phyloP scores from a whole-genome alignment of 2,888 invertebrate species.

The Malachius bipustulatus region DNA sequence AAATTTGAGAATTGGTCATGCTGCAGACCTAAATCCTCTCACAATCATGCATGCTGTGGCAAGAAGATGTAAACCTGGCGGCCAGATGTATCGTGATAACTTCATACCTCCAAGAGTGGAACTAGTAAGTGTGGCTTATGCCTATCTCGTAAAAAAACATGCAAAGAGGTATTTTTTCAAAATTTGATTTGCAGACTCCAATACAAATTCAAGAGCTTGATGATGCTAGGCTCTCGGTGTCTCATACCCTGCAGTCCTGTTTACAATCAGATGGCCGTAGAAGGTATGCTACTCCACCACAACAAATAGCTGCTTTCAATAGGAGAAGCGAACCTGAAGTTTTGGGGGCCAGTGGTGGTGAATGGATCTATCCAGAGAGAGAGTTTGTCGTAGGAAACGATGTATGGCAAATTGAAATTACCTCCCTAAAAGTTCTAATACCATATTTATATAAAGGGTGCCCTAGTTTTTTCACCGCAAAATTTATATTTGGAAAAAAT shows the following conservation, averaged over 20 bases:
- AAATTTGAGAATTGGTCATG: conserved; percentile 78
- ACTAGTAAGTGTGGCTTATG: conserved; percentile 33
- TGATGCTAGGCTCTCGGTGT: conserved; percentile 71
- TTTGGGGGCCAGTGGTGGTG: conserved; percentile 43
- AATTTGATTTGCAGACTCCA: conserved; percentile 38
- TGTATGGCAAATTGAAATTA: too few species aligned
- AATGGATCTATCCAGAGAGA: conserved; percentile 51
- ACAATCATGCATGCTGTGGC: conserved; percentile 80
- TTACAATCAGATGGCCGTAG: conserved; percentile 71
- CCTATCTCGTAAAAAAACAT: too few species aligned
- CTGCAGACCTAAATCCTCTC: conserved; percentile 78
- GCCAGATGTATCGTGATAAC: conserved; percentile 44
- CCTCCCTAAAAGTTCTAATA: too few species aligned
- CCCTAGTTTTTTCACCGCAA: too few species aligned
- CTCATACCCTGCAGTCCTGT: conserved; percentile 76
- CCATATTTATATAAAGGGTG: too few species aligned
- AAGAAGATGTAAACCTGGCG: conserved; percentile 45
- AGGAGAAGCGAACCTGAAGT: conserved; percentile 62
- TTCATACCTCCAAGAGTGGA: conserved; percentile 54
- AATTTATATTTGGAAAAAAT: too few species aligned
- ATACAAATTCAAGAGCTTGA: conserved; percentile 68
- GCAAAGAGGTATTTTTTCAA: too few species aligned
- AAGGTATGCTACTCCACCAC: conserved; percentile 75
- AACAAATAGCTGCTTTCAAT: conserved; percentile 82
- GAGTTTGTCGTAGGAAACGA: conserved; percentile 68